Percentiles rank a stretch among this genome's conserved stretches.
Conservation (phyloP, 1,140 invertebrate genomes). For the Anagrus nilaparvatae region DNA sequence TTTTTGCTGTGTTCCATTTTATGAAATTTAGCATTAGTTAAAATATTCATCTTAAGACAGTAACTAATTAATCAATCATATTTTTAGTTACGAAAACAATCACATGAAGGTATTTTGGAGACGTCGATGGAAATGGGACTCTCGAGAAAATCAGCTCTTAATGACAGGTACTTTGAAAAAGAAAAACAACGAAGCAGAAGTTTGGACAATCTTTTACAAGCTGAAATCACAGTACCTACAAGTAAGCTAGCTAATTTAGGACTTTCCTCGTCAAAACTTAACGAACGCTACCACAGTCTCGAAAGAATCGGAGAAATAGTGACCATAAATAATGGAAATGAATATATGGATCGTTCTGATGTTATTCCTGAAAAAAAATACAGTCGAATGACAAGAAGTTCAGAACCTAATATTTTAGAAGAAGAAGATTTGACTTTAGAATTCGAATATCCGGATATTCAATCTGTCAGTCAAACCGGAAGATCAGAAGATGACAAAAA, state of each 20-base stretch:
- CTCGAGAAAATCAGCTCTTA: conserved; percentile 74
- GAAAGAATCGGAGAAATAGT: conserved; percentile 54
- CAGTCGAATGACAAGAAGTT: conserved; percentile 37
- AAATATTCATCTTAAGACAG: too few relatives aligned
- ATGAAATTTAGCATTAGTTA: too few relatives aligned
- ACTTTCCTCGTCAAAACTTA: conserved; percentile 69
- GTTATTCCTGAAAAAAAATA: conserved; percentile 37
- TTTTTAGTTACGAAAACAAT: conserved; percentile 50
- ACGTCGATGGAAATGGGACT: conserved; percentile 46
- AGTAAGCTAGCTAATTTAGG: conserved; percentile 58
- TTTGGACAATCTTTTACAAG: conserved; percentile 66
- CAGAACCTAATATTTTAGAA: conserved; percentile 41
- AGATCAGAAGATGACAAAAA: conserved; percentile 54
- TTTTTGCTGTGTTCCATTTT: too few relatives aligned
- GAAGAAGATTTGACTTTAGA: conserved; percentile 50
- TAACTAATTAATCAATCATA: conserved; percentile 1
- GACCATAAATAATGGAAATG: conserved; percentile 38
- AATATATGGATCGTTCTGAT: conserved; percentile 49
- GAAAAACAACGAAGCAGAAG: conserved; percentile 71
- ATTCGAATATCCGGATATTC: conserved; percentile 57
- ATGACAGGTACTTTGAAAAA: conserved; percentile 79
- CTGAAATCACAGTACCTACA: conserved; percentile 34
- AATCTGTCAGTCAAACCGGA: conserved; percentile 50
- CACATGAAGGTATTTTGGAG: conserved; percentile 52
- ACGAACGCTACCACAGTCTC: conserved; percentile 77